Conservation (phyloP, 2,797 vertebrate genomes). For the Gorsachius magnificus region DNA sequence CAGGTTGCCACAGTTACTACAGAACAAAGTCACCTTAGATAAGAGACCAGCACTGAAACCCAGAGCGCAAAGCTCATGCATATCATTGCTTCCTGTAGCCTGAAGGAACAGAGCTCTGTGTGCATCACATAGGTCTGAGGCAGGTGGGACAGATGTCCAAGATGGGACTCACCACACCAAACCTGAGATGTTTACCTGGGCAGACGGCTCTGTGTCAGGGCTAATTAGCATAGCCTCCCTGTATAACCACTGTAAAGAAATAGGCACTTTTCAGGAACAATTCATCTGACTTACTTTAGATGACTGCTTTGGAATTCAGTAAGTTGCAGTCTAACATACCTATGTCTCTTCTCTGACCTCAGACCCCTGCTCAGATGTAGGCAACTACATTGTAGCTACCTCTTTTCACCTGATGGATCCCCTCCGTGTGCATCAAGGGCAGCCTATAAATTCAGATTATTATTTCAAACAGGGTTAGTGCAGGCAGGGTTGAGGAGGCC, state of each 20-base stretch:
- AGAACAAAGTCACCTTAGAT: neutral
- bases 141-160: neutral
- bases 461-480: neutral
- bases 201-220: neutral
- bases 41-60: neutral
- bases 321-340: neutral
- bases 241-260: neutral
- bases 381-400: neutral
- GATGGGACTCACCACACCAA: neutral
- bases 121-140: rapidly evolving
- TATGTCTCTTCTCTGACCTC: neutral
- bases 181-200: neutral
- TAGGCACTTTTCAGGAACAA: neutral
- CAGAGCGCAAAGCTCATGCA: neutral
- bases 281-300: neutral
- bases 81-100: neutral
- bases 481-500: neutral
- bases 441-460: neutral
- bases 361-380: neutral
- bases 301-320: neutral
- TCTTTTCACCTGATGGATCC: neutral
- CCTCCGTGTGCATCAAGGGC: neutral
- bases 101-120: neutral
- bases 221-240: neutral
- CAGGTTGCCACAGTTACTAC: conserved; percentile 18